Evolutionary conservation across 2,113 vertebrate species (phyloP).

Genomic region (Athene cunicularia): DNA sequence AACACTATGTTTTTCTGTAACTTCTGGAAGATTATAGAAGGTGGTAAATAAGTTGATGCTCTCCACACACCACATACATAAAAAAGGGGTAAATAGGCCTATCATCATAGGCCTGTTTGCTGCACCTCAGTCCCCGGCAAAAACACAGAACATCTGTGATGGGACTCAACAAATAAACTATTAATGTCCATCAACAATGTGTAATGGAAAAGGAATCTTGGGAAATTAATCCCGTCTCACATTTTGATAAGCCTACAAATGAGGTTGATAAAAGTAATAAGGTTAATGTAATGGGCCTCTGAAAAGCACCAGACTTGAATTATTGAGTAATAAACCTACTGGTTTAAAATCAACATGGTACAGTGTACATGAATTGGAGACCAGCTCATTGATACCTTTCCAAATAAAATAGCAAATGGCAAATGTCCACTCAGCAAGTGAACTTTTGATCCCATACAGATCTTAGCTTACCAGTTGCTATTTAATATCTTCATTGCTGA

Average conservation of each 20-base stretch:
- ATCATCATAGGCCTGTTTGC: neutral
- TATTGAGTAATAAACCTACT: neutral
- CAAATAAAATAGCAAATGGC: neutral
- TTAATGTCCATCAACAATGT: neutral
- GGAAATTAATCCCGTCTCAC: neutral
- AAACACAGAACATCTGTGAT: neutral
- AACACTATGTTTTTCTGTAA: neutral
- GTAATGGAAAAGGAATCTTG: neutral
- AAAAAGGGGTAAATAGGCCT: neutral
- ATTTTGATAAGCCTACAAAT: neutral
- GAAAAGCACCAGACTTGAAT: neutral
- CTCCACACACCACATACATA: neutral
- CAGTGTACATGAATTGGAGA: neutral
- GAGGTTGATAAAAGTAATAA: neutral
- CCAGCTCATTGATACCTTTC: neutral
- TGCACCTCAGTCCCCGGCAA: neutral
- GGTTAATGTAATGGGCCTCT: neutral
- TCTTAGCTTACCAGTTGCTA: neutral
- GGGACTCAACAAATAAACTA: neutral
- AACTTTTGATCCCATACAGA: neutral
- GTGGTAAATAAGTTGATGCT: neutral
- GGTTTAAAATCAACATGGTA: slow-evolving; percentile 6
- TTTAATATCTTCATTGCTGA: neutral
- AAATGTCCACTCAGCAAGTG: neutral
- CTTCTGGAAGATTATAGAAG: neutral